Evolutionary conservation across 92 coral and sea anemone species (phyloP), one percentile per base, ranked within the genome.

Genomic region (Parazoanthus atlanticus): DNA sequence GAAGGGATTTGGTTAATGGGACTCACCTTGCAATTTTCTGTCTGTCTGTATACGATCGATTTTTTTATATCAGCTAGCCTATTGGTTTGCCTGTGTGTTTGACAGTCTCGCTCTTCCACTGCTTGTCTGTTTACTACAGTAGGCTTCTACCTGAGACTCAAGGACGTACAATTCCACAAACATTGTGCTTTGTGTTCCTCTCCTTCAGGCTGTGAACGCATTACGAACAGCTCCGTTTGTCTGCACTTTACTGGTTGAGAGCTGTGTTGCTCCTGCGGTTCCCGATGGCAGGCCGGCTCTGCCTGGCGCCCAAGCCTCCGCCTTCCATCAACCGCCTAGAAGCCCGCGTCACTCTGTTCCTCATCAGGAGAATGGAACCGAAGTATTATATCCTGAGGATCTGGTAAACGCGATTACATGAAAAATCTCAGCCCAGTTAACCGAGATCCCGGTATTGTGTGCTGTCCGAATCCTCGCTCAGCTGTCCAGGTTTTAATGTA

Each of bases 261-360:
- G 98, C 91, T 95, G 98, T 36, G 94, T 90, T 17, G 84, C 96
- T 1, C 98, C 96, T 5, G 93, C 96, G 25, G 91, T 92, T 1
- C 98, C 94, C 21, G 91, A 94, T 61, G 98, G 96, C 3, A 95
- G 93, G 83, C 98, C 98, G 78, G 95, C 94, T 23, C 88, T 95
- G 69, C 96, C 98, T 93, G 98, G 98, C 64, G 86, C 92, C 86
- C 91, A 91, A 92, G 93, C 98, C 72, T 91, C 98, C 34, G 98
- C 98, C 69, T 95, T 95, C 82, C 94, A 93, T 69, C 96, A 90
- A 72, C 98, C 98, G 1, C 92, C 92, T 54, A 91, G 92, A 84
- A 90, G 89, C 31, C 95, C 92, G 82, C 86, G 86, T 76, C 93
- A 91, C 41, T 69, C 92, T 47, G 78, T 49, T 88, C 84, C 85